A percentile compares a stretch with the other conserved stretches of the same genome.
Conservation (phyloP, 2,113 vertebrate genomes). For the Gobius niger region DNA sequence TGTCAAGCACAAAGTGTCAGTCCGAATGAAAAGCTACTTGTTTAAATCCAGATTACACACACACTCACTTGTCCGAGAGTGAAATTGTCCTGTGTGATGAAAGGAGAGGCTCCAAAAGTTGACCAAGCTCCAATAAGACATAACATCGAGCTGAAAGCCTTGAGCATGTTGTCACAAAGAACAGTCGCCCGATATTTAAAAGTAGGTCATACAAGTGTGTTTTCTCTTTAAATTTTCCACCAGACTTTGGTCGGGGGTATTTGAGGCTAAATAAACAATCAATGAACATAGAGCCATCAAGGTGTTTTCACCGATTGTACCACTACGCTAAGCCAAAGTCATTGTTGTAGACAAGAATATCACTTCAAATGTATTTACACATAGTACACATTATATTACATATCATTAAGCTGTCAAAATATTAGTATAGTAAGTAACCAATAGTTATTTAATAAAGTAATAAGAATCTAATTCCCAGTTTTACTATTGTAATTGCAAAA, state of each 20-base stretch:
- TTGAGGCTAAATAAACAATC: slow-evolving; percentile 18
- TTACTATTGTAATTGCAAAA: too few relatives aligned
- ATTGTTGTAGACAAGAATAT: not conserved
- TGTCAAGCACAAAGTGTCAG: slow-evolving; percentile 23
- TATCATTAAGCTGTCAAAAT: too few relatives aligned
- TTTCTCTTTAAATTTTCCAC: not conserved
- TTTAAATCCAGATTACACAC: not conserved
- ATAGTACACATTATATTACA: too few relatives aligned
- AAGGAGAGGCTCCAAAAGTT: slow-evolving; percentile 24
- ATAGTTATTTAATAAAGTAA: too few relatives aligned
- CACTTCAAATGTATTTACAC: too few relatives aligned
- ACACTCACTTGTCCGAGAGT: slow-evolving; percentile 77
- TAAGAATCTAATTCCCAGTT: too few relatives aligned
- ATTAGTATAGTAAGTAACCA: too few relatives aligned
- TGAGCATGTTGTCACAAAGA: slow-evolving; percentile 40
- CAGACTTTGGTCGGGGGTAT: slow-evolving; percentile 37
- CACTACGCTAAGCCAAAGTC: not conserved
- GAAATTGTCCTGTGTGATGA: slow-evolving; percentile 84
- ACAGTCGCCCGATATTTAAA: not conserved
- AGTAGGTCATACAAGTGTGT: slow-evolving; percentile 21
- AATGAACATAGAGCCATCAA: not conserved
- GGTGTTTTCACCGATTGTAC: not conserved
- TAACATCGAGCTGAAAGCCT: slow-evolving; percentile 9
- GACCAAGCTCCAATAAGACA: slow-evolving; percentile 40
- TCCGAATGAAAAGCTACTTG: not conserved